A percentile compares a stretch with the other conserved stretches of the same genome.
Conservation (phyloP, 2,797 vertebrate genomes). For the Tangara arthus region DNA sequence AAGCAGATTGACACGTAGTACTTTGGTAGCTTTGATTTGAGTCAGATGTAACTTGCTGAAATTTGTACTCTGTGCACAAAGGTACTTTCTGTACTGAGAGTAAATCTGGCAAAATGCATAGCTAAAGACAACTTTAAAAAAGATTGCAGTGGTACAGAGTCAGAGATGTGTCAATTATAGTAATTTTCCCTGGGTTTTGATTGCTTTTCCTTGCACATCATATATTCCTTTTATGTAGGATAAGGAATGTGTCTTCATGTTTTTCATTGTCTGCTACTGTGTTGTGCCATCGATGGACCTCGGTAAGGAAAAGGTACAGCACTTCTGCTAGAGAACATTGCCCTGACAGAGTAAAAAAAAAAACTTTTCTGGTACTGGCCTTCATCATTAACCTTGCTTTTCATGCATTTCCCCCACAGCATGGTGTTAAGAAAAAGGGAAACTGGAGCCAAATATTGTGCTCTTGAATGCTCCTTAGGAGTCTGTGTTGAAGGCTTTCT, state of each 20-base stretch:
- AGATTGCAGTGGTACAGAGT: not conserved
- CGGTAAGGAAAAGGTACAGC: not conserved
- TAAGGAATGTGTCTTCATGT: fast-evolving
- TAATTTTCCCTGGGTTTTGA: not conserved
- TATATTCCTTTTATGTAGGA: not conserved
- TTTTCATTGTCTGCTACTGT: fast-evolving
- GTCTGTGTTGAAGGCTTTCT: not conserved
- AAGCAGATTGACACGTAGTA: not conserved
- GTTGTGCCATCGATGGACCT: fast-evolving
- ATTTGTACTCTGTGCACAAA: not conserved
- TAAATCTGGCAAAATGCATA: not conserved
- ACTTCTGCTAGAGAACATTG: not conserved
- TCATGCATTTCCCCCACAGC: not conserved
- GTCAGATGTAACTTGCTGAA: not conserved
- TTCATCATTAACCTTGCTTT: not conserved
- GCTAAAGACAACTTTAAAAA: not conserved
- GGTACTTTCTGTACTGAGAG: conserved; percentile 4
- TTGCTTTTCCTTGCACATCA: not conserved
- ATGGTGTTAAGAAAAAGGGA: not conserved
- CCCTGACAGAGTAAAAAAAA: not conserved
- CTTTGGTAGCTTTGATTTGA: conserved; percentile 29
- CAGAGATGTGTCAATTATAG: not conserved
- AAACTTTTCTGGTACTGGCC: not conserved
- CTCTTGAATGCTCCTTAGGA: not conserved
- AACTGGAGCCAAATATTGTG: not conserved